Evolutionary conservation across 64 coral and sea anemone species (phyloP).

Genomic region (Porites australiensis): DNA sequence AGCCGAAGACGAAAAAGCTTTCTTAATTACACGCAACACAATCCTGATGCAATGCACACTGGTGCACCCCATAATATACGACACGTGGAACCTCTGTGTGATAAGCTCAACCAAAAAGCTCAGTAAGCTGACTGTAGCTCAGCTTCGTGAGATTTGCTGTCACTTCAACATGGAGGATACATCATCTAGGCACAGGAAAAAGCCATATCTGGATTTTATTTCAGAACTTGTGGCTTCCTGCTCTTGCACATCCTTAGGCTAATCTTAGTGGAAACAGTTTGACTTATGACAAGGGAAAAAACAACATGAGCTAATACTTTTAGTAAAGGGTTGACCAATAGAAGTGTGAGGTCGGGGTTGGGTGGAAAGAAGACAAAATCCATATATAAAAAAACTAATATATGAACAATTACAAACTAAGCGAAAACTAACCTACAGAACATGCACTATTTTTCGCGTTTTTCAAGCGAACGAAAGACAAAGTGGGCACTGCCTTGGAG

Average conservation of each 20-base stretch:
- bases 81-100: slow-evolving; percentile 26
- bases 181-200: slow-evolving; percentile 1
- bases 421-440: no score
- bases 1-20: background rate
- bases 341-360: no score
- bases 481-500: no score
- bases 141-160: background rate
- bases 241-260: background rate
- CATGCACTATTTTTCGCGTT: no score
- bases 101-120: slow-evolving; percentile 2
- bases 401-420: no score
- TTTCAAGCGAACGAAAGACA: no score
- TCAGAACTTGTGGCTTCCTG: background rate
- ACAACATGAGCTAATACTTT: no score
- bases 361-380: no score
- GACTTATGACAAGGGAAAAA: no score
- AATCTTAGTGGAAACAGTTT: background rate
- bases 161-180: background rate
- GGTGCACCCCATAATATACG: slow-evolving; percentile 28
- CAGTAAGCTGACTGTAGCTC: slow-evolving; percentile 21
- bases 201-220: slow-evolving; percentile 29
- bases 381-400: no score
- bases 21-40: background rate
- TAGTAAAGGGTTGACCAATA: no score
- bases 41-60: slow-evolving; percentile 24